Conservation (phyloP, 2,113 vertebrate genomes). For the Talpa occidentalis region DNA sequence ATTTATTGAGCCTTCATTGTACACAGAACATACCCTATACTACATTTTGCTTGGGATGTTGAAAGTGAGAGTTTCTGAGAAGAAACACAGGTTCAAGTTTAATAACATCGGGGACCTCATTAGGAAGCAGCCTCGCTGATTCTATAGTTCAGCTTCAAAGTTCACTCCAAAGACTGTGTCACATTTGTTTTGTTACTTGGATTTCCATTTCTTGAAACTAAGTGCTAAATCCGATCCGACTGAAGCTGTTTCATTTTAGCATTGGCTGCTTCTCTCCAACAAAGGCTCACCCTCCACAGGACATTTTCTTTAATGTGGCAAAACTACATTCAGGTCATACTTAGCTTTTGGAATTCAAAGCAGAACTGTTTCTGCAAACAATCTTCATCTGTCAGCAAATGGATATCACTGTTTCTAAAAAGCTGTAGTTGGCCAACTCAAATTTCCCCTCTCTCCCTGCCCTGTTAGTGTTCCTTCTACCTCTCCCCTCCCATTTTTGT, state of each 20-base stretch:
- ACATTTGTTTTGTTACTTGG: neutral
- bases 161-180: neutral
- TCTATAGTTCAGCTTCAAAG: neutral
- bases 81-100: neutral
- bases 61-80: slow-evolving; percentile 3
- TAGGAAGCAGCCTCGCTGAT: slow-evolving; percentile 4
- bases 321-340: slow-evolving; percentile 19
- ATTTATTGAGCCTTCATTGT: neutral
- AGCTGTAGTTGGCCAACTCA: slow-evolving; percentile 57
- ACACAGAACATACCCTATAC: neutral
- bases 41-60: slow-evolving; percentile 28
- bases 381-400: slow-evolving; percentile 56
- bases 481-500: neutral
- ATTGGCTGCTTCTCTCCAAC: neutral
- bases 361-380: slow-evolving; percentile 68
- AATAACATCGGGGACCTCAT: neutral
- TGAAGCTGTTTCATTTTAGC: slow-evolving; percentile 11
- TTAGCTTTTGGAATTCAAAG: neutral
- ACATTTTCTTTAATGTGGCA: slow-evolving; percentile 45
- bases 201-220: neutral
- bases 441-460: neutral
- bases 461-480: neutral
- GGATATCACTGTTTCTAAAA: neutral
- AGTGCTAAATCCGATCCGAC: neutral
- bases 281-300: neutral